phyloP scores from a whole-genome alignment of 2,888 invertebrate species.

The Entomobrya multifasciata region DNA sequence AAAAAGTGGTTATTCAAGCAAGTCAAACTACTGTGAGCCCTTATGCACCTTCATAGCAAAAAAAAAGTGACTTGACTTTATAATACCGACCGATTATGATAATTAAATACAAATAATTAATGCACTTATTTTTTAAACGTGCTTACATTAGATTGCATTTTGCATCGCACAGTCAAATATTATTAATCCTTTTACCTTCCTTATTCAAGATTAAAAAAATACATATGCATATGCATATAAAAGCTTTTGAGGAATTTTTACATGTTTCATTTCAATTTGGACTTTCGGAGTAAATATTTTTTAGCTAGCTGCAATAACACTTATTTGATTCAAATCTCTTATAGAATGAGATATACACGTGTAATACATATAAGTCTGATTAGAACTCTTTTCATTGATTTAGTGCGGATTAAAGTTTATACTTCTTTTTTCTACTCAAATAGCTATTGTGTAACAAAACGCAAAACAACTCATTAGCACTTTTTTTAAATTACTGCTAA shows the following conservation, averaged over 20 bases:
- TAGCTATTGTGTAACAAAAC: not conserved
- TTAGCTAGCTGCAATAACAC: conserved; percentile 15
- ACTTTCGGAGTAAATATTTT: too few species aligned
- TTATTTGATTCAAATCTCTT: conserved; percentile 33
- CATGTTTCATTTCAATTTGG: too few species aligned
- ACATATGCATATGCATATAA: too few species aligned
- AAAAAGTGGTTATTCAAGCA: conserved; percentile 21
- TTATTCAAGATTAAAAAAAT: too few species aligned
- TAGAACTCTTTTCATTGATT: not conserved
- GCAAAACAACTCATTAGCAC: too few species aligned
- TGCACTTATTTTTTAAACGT: too few species aligned
- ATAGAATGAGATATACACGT: not conserved
- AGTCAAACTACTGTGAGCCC: not conserved
- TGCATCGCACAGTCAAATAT: too few species aligned
- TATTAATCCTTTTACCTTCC: not conserved
- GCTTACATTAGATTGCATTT: too few species aligned
- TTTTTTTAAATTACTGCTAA: too few species aligned
- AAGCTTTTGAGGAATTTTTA: too few species aligned
- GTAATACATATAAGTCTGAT: not conserved
- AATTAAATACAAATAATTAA: not conserved
- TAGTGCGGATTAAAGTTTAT: not conserved
- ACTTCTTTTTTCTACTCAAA: not conserved
- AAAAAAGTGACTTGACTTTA: too few species aligned
- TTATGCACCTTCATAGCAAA: not conserved
- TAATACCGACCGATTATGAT: conserved; percentile 27